Evolutionary conservation across 2,113 vertebrate genomes (phyloP).

Genomic region (Toxostoma redivivum): DNA sequence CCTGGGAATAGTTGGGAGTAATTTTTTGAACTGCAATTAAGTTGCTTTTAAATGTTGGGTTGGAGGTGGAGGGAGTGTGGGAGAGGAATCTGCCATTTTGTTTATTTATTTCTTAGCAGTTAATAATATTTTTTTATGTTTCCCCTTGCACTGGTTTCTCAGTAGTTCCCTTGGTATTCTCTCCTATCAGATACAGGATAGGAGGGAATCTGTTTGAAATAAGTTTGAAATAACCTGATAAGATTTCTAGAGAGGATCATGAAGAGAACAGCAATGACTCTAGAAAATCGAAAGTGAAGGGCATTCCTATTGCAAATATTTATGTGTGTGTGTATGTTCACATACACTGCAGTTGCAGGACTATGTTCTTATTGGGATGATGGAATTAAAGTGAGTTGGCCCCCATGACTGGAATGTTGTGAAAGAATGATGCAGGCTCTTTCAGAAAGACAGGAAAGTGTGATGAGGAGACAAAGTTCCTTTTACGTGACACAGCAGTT

Average conservation of each 20-base stretch:
- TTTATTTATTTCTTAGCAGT: neutral
- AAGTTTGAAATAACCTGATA: neutral
- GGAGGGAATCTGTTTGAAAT: neutral
- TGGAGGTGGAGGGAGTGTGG: accelerated
- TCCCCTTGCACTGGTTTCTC: neutral
- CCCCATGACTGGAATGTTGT: neutral
- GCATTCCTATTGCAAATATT: neutral
- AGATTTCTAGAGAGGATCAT: neutral
- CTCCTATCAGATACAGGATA: neutral
- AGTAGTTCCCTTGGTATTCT: neutral
- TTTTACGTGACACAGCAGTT: neutral
- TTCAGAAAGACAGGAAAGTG: neutral
- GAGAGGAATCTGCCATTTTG: neutral
- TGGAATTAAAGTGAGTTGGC: accelerated
- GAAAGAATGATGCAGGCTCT: neutral
- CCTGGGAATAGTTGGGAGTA: neutral
- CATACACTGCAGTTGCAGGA: neutral
- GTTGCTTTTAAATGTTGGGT: neutral
- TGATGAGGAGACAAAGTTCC: neutral
- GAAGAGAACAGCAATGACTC: neutral
- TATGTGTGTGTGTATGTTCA: neutral
- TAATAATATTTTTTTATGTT: neutral
- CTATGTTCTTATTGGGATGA: neutral
- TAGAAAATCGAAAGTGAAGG: neutral
- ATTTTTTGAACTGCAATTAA: neutral